Percentiles rank a stretch among this genome's conserved stretches.
These are phyloP conservation scores for Luperina nickerlii DNA, from an alignment of 2,888 invertebrate species.

Conservation along the genomic window DNA sequence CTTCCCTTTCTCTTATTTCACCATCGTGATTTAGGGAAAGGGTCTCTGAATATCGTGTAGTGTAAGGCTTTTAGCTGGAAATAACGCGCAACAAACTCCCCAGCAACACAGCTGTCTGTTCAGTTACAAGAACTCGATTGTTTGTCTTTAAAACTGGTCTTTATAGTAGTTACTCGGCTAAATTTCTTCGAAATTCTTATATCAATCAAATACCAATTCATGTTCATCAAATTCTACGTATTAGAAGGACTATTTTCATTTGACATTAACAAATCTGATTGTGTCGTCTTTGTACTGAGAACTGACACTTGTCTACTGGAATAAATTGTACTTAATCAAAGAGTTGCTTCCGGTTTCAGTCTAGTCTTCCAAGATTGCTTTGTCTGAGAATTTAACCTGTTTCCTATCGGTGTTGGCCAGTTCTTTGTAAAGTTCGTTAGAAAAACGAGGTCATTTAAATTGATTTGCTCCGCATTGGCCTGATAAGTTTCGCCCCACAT, in stretches of 20 bases:
- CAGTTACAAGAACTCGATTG: too few relatives aligned
- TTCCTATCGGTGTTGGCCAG: constrained; percentile 56
- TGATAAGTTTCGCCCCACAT: background rate
- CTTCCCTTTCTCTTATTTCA: too few relatives aligned
- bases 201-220: background rate
- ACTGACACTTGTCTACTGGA: constrained; percentile 46
- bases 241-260: constrained; percentile 41
- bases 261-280: constrained; percentile 52
- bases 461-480: background rate
- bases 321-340: constrained; percentile 68
- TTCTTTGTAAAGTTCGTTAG: constrained; percentile 58
- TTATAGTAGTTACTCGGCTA: background rate
- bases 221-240: constrained; percentile 14
- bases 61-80: too few relatives aligned
- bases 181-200: background rate
- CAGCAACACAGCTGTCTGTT: too few relatives aligned
- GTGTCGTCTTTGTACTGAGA: constrained; percentile 48
- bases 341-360: constrained; percentile 49
- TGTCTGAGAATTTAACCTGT: constrained; percentile 63
- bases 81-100: too few relatives aligned
- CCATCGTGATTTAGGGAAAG: too few relatives aligned
- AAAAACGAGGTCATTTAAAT: constrained; percentile 45
- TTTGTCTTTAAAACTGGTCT: too few relatives aligned
- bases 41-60: too few relatives aligned
- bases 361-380: constrained; percentile 61